Evolutionary conservation across 2,797 vertebrate species (phyloP).

Genomic region (Oophaga sylvatica): DNA sequence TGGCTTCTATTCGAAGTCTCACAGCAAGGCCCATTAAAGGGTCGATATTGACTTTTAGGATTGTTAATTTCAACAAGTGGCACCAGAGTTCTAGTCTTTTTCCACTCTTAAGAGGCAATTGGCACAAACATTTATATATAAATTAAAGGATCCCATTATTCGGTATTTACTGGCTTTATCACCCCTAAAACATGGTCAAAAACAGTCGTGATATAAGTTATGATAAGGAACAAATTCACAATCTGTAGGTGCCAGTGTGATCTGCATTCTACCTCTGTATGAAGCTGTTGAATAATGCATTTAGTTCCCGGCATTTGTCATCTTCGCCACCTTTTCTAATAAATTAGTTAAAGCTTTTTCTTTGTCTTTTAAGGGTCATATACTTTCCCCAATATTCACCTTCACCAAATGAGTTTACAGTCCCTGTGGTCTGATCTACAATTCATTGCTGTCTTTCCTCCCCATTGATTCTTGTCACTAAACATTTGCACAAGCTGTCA

Average conservation of each 20-base stretch:
- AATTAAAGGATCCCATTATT: too few species aligned
- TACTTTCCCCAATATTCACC: not conserved
- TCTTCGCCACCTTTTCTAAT: not conserved
- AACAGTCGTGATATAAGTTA: not conserved
- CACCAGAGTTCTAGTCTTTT: too few species aligned
- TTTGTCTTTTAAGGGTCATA: not conserved
- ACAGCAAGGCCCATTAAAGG: too few species aligned
- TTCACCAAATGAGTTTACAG: not conserved
- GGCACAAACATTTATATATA: too few species aligned
- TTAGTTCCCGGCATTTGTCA: not conserved
- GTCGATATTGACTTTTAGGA: too few species aligned
- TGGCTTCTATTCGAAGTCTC: too few species aligned
- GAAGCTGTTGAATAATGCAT: not conserved
- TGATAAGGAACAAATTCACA: not conserved
- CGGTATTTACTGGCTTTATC: too few species aligned
- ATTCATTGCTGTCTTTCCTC: conserved; percentile 23
- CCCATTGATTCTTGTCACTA: conserved; percentile 54
- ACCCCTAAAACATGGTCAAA: too few species aligned
- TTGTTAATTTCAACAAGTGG: too few species aligned
- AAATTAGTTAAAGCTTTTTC: not conserved
- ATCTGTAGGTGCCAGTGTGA: not conserved
- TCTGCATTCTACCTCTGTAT: not conserved
- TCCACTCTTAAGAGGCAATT: too few species aligned
- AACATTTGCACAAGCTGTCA: conserved; percentile 49
- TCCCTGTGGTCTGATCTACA: not conserved